Conservation (phyloP, 1,140 invertebrate species). For the Druon quercuslanigerum region DNA sequence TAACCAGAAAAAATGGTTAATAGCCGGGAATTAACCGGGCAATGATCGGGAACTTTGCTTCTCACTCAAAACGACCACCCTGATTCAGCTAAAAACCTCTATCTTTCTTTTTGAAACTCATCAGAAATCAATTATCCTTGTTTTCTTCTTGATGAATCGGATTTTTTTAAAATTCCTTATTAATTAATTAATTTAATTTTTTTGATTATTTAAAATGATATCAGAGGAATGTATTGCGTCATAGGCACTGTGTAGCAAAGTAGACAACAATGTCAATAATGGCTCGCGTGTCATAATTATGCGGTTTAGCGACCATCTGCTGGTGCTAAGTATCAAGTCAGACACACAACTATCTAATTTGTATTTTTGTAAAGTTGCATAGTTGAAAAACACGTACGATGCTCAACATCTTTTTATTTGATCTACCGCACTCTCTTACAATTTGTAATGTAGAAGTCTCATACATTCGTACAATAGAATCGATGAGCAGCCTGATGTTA, state of each 20-base stretch:
- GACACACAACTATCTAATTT: neutral
- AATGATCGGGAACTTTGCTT: too few relatives aligned
- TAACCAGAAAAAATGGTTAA: too few relatives aligned
- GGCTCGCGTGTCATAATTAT: slow-evolving; percentile 7
- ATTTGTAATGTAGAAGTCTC: neutral
- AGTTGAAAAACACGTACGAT: neutral
- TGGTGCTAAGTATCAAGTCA: slow-evolving; percentile 6
- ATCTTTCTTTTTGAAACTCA: too few relatives aligned
- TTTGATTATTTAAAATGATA: neutral
- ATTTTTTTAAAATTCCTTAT: too few relatives aligned
- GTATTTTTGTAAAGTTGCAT: neutral
- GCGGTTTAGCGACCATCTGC: slow-evolving; percentile 4
- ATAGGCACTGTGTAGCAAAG: neutral
- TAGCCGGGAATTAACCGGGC: too few relatives aligned
- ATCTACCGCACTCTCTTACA: neutral
- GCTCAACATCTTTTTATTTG: neutral
- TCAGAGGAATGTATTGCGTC: neutral
- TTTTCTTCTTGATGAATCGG: too few relatives aligned
- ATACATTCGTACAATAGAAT: neutral
- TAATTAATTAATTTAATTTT: too few relatives aligned
- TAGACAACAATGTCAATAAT: neutral
- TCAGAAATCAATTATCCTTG: too few relatives aligned
- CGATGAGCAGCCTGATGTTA: neutral
- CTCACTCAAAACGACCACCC: too few relatives aligned
- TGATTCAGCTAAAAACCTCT: too few relatives aligned